Percentiles rank a stretch among this genome's conserved stretches.
These are phyloP conservation scores for Lasius platythorax DNA, from an alignment of 2,888 invertebrate species.

Conservation along the genomic window DNA sequence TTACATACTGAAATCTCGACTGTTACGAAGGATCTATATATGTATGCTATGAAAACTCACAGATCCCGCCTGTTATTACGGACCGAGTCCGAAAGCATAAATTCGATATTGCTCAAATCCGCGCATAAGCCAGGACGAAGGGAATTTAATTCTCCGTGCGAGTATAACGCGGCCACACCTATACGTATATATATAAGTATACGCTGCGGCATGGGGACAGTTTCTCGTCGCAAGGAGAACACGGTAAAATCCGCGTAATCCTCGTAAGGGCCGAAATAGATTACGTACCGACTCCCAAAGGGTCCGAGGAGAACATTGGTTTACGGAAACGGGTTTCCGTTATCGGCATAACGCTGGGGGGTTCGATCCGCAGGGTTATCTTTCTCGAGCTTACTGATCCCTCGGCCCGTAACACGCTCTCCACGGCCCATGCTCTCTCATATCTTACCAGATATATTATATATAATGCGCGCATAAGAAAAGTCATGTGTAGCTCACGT, in stretches of 20 bases:
- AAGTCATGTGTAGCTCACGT: constrained; percentile 38
- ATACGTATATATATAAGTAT: not conserved
- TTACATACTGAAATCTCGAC: not conserved
- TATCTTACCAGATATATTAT: constrained; percentile 44
- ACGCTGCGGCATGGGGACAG: not conserved
- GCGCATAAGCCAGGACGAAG: constrained; percentile 26
- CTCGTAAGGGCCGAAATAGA: constrained; percentile 76
- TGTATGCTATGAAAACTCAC: not conserved
- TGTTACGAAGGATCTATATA: not conserved
- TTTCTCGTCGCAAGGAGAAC: constrained; percentile 36
- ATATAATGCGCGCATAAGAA: constrained; percentile 44
- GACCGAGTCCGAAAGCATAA: constrained; percentile 25
- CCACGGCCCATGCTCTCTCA: constrained; percentile 28
- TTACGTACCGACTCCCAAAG: constrained; percentile 69
- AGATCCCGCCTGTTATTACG: constrained; percentile 16
- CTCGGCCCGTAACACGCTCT: constrained; percentile 28
- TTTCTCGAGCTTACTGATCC: constrained; percentile 62
- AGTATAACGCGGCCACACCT: constrained; percentile 22
- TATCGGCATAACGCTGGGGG: constrained; percentile 76
- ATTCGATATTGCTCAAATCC: constrained; percentile 36
- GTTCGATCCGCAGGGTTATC: constrained; percentile 76
- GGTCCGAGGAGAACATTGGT: constrained; percentile 71
- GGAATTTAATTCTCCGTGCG: constrained; percentile 56
- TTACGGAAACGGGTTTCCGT: constrained; percentile 76
- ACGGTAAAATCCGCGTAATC: constrained; percentile 75